Conservation (phyloP, 2,113 vertebrate genomes). For the Tetrax tetrax region DNA sequence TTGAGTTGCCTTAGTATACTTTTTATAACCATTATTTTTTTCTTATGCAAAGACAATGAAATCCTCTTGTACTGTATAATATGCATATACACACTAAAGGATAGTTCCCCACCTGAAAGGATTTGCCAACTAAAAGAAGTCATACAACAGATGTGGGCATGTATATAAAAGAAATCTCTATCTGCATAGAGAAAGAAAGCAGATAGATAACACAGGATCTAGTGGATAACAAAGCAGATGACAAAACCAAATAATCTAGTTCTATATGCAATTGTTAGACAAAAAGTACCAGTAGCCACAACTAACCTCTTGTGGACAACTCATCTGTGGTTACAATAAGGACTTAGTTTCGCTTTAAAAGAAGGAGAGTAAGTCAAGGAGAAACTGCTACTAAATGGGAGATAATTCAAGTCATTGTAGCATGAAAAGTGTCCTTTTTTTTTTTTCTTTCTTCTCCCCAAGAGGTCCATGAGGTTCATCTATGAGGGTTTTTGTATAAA, state of each 20-base stretch:
- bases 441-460: not conserved
- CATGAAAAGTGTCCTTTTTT: not conserved
- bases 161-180: not conserved
- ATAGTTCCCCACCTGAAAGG: not conserved
- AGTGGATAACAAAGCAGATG: not conserved
- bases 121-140: not conserved
- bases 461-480: not conserved
- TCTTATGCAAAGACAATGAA: not conserved
- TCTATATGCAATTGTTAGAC: not conserved
- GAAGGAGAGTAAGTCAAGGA: not conserved
- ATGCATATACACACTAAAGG: not conserved
- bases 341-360: not conserved
- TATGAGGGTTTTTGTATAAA: not conserved
- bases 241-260: not conserved
- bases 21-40: not conserved
- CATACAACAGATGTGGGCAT: not conserved
- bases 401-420: not conserved
- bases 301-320: not conserved
- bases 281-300: not conserved
- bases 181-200: not conserved
- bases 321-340: not conserved
- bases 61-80: not conserved
- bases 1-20: not conserved
- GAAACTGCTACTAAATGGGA: not conserved
- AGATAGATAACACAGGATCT: not conserved